Evolutionary conservation across 2,797 vertebrate genomes (phyloP), one percentile per base, ranked within the genome.

Genomic region (Cyprinodon diabolis): DNA sequence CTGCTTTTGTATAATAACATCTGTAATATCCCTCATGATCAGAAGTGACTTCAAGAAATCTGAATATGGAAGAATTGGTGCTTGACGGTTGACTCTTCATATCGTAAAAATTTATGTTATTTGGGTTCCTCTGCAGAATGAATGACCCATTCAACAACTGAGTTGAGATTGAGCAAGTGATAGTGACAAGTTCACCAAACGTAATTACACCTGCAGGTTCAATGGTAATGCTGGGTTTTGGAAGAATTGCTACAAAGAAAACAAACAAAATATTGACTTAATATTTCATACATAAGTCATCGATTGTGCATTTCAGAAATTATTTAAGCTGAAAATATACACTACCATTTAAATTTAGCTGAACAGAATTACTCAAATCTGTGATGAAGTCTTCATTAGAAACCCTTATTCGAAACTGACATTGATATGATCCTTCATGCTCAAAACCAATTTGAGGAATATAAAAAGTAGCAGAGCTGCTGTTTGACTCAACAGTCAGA

Each of bases 371-470:
- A 15, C 63, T 66, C 15, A 23, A 4, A 11, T 37, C 7, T 17
- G 57, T 23, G 43, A 21, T 47, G 43, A 67, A 67, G 47, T 23
- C 9, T 19, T 43, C 48, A 49, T 35, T 19, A 30, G 23, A 6
- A 67, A 49, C 14, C 6, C 3, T 51, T 11, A 19, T 67, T 19
- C 51, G 47, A 67, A 51, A 51, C 25, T 51, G 66, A 51, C 66
- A 67, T 8, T 19, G 23, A 9, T 67, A 67, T 8, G 0, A 4
- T 67, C 66, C 66, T 4, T 67, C 47, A 51, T 49, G 3, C n/a
- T 51, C 25, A 67, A 67, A 67, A 25, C 23, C 15, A 15, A 51
- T 25, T 51, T 51, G 66, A 67, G 45, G 47, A 14, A 67, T 67
- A 7, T 67, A 8, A 10, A 67, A 51, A 30, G 66, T 67, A 30